Conservation (phyloP, 2,888 invertebrate species). For the Oxytorus armatus region DNA sequence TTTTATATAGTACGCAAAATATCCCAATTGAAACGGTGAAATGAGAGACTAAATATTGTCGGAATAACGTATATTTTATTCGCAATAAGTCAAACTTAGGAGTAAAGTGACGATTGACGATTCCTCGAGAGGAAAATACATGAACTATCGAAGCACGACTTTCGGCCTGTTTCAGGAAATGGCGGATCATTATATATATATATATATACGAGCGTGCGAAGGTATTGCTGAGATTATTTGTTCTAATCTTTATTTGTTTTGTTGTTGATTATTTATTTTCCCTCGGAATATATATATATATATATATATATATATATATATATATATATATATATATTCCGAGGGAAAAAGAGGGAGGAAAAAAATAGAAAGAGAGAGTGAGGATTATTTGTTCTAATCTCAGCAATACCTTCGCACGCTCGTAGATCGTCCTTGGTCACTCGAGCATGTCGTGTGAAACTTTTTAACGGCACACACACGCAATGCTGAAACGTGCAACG, state of each 20-base stretch:
- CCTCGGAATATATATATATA: slow-evolving; percentile 32
- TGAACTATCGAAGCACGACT: neutral
- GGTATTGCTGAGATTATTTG: slow-evolving; percentile 53
- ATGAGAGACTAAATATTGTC: too few species aligned
- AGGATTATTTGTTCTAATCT: slow-evolving; percentile 51
- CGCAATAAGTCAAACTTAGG: too few species aligned
- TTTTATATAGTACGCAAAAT: too few species aligned
- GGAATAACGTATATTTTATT: too few species aligned
- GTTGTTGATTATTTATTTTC: slow-evolving; percentile 11
- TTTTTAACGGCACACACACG: slow-evolving; percentile 38
- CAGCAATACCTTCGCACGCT: slow-evolving; percentile 41
- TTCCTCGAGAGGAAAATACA: slow-evolving; percentile 7
- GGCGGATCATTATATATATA: slow-evolving; percentile 37
- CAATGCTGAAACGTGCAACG: slow-evolving; percentile 39
- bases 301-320: too few species aligned
- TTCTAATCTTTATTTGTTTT: slow-evolving; percentile 7
- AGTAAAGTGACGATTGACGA: too few species aligned
- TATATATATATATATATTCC: too few species aligned
- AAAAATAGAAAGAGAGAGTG: slow-evolving; percentile 16
- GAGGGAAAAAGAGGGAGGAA: slow-evolving; percentile 19
- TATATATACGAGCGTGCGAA: slow-evolving; percentile 24
- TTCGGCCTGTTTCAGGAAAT: slow-evolving; percentile 27
- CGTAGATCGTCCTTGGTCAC: slow-evolving; percentile 49
- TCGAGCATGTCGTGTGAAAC: slow-evolving; percentile 52
- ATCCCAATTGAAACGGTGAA: too few species aligned